Evolutionary conservation across 2,797 vertebrate genomes (phyloP).

Genomic region (Kryptopterus vitreolus): DNA sequence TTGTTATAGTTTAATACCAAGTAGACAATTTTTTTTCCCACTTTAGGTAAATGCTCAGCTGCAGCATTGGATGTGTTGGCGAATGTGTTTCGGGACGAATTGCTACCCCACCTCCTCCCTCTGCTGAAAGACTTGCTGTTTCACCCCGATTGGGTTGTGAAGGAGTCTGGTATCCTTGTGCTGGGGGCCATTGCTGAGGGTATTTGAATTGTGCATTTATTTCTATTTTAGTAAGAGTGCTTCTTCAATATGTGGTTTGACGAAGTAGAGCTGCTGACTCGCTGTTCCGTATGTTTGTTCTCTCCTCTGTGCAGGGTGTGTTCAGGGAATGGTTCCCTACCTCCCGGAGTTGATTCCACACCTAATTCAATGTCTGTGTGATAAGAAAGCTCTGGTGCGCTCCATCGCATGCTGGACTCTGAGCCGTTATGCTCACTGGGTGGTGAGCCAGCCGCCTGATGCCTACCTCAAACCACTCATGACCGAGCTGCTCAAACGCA

Average conservation of each 20-base stretch:
- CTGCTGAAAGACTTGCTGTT: constrained; percentile 92
- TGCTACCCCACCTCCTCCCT: constrained; percentile 90
- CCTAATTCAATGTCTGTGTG: constrained; percentile 88
- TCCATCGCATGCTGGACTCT: constrained; percentile 97
- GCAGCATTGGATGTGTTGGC: constrained; percentile 90
- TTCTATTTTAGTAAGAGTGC: not conserved
- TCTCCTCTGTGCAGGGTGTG: constrained; percentile 76
- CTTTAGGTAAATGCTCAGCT: constrained; percentile 88
- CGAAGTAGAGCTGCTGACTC: not conserved
- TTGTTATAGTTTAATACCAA: not conserved
- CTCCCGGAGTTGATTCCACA: constrained; percentile 91
- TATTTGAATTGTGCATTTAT: constrained; percentile 53
- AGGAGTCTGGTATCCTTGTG: constrained; percentile 94
- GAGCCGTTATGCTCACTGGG: constrained; percentile 95
- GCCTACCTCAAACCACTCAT: constrained; percentile 91
- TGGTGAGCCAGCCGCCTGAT: constrained; percentile 88
- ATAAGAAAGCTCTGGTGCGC: constrained; percentile 92
- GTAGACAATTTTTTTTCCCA: not conserved
- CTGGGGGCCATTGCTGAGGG: constrained; percentile 92
- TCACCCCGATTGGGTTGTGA: constrained; percentile 93
- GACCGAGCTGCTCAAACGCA: constrained; percentile 91
- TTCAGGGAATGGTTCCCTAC: constrained; percentile 94
- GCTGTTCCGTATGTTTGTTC: not conserved
- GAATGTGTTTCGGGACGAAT: constrained; percentile 91
- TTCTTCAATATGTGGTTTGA: not conserved